These are phyloP conservation scores for Brassicogethes aeneus DNA, from an alignment of 2,888 invertebrate species.

Conservation along the genomic window DNA sequence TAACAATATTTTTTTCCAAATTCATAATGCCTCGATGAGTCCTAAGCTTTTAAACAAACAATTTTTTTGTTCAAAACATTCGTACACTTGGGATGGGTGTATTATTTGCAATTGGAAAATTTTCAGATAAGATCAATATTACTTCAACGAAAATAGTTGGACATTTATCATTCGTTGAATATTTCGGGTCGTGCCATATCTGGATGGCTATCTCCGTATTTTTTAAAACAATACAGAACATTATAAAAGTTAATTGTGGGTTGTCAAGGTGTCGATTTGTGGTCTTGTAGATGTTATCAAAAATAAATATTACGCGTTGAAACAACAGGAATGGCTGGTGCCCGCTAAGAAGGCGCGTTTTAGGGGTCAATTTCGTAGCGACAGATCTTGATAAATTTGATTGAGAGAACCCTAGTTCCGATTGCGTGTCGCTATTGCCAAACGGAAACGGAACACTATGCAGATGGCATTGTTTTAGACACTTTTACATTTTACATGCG, in stretches of 20 bases:
- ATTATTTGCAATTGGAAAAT: too few species aligned
- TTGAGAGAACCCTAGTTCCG: slow-evolving; percentile 41
- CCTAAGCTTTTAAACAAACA: background rate
- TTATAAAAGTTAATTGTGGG: slow-evolving; percentile 40
- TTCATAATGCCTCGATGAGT: background rate
- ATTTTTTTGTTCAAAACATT: too few species aligned
- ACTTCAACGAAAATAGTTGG: too few species aligned
- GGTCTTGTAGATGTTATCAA: slow-evolving; percentile 40
- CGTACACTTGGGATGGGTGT: too few species aligned
- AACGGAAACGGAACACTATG: slow-evolving; percentile 41
- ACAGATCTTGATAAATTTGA: slow-evolving; percentile 40
- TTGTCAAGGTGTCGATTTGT: slow-evolving; percentile 45
- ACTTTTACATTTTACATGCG: slow-evolving; percentile 38
- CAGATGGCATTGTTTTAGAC: slow-evolving; percentile 41
- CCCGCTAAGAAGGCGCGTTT: slow-evolving; percentile 20
- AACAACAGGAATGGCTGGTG: slow-evolving; percentile 34
- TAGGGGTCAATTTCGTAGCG: slow-evolving; percentile 30
- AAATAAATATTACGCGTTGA: slow-evolving; percentile 42
- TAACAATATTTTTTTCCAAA: slow-evolving; percentile 14
- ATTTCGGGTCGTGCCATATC: slow-evolving; percentile 30
- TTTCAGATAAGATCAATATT: too few species aligned
- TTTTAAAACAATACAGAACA: slow-evolving; percentile 39
- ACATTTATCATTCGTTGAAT: slow-evolving; percentile 27
- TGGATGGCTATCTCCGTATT: slow-evolving; percentile 27
- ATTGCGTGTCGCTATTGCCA: slow-evolving; percentile 38